A percentile compares a stretch with the other conserved stretches of the same genome.
These are phyloP conservation scores for Lysandra bellargus DNA, from an alignment of 2,888 invertebrate genomes.

Conservation along the genomic window DNA sequence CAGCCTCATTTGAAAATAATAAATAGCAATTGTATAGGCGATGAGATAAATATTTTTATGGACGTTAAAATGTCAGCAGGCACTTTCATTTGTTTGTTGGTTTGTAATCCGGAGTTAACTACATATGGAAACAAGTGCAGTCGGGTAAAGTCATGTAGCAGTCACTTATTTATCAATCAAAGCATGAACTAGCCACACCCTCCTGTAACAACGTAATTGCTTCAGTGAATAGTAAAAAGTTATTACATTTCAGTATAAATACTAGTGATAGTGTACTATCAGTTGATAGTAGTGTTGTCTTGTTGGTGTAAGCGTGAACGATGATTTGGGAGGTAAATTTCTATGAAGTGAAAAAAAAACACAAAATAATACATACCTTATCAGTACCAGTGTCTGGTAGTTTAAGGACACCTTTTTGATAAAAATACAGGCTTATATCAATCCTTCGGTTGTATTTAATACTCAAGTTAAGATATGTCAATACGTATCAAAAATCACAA, in stretches of 20 bases:
- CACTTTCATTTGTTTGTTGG: neutral
- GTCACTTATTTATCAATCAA: constrained; percentile 41
- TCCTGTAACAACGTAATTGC: constrained; percentile 42
- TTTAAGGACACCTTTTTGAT: neutral
- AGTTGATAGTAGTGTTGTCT: constrained; percentile 38
- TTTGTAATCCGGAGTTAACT: neutral
- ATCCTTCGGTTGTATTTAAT: neutral
- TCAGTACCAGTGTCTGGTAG: neutral
- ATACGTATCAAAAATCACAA: neutral
- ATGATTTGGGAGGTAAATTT: constrained; percentile 44
- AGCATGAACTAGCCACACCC: constrained; percentile 40
- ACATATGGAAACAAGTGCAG: neutral
- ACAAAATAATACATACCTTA: neutral
- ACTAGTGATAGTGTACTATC: constrained; percentile 41
- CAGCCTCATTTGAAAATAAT: neutral
- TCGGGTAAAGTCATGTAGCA: constrained; percentile 25
- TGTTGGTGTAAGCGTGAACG: constrained; percentile 37
- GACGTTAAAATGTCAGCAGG: neutral
- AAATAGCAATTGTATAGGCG: neutral
- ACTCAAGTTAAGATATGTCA: neutral
- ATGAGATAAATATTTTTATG: neutral
- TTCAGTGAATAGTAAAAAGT: constrained; percentile 41
- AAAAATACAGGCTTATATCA: neutral
- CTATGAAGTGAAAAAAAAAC: constrained; percentile 8
- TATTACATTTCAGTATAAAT: constrained; percentile 42